Evolutionary conservation across 2,888 invertebrate genomes (phyloP).

Genomic region (Ennomos quercinarius): DNA sequence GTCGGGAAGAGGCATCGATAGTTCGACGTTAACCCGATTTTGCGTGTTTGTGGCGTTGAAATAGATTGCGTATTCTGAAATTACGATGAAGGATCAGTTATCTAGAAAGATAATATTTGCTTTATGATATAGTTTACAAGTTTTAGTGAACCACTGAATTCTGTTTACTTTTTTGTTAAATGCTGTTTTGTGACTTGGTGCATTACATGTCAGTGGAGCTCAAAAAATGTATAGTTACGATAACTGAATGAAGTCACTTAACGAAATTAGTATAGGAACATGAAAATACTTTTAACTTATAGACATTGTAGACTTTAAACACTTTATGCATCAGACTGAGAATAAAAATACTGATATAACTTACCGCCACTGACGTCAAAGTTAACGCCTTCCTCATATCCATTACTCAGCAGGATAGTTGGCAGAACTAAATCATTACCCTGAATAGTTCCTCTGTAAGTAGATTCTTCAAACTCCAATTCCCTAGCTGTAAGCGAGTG

Average conservation of each 20-base stretch:
- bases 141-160: no score
- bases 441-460: conserved; percentile 61
- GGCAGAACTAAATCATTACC: conserved; percentile 49
- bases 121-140: no score
- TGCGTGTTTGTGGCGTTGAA: conserved; percentile 48
- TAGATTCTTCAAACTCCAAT: conserved; percentile 59
- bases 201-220: no score
- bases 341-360: conserved; percentile 32
- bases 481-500: conserved; percentile 58
- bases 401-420: conserved; percentile 53
- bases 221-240: no score
- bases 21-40: conserved; percentile 52
- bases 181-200: no score
- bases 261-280: no score
- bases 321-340: not conserved
- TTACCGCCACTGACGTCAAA: conserved; percentile 64
- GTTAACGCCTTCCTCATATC: conserved; percentile 54
- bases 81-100: not conserved
- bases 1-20: conserved; percentile 51
- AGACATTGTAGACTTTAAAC: not conserved
- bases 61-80: conserved; percentile 40
- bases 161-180: no score
- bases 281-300: no score
- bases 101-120: no score
- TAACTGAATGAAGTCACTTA: no score